Conservation (phyloP, 2,888 invertebrate species). For the Smittia sp. region DNA sequence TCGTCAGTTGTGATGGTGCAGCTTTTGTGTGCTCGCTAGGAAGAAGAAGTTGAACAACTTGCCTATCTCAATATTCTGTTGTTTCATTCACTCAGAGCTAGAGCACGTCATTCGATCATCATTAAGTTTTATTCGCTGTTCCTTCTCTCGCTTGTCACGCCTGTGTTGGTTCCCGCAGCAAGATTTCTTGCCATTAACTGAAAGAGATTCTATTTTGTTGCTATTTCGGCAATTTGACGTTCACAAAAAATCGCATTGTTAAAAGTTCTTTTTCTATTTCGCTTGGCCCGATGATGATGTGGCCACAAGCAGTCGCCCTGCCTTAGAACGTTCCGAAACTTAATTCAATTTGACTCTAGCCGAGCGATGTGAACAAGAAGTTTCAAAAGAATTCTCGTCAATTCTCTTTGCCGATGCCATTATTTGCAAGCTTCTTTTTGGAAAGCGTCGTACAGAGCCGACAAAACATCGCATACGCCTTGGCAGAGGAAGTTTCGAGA, state of each 20-base stretch:
- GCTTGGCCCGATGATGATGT: neutral
- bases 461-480: neutral
- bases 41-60: too few relatives aligned
- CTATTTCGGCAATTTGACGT: conserved; percentile 4
- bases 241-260: conserved; percentile 9
- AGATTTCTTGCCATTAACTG: conserved; percentile 13
- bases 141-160: neutral
- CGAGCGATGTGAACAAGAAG: neutral
- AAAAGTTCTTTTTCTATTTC: neutral
- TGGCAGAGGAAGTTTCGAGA: neutral
- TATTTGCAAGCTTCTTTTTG: neutral
- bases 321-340: neutral
- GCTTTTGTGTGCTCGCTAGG: too few relatives aligned
- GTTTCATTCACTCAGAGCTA: neutral
- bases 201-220: neutral
- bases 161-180: neutral
- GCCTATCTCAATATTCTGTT: too few relatives aligned
- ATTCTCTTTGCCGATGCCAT: neutral
- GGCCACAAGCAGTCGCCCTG: neutral
- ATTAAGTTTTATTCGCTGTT: conserved; percentile 20
- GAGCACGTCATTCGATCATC: conserved; percentile 15
- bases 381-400: neutral
- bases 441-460: too few relatives aligned
- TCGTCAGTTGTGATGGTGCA: too few relatives aligned
- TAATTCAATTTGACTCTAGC: neutral